Evolutionary conservation across 1,140 invertebrate genomes (phyloP).

Genomic region (Drosophila pseudoananassae): DNA sequence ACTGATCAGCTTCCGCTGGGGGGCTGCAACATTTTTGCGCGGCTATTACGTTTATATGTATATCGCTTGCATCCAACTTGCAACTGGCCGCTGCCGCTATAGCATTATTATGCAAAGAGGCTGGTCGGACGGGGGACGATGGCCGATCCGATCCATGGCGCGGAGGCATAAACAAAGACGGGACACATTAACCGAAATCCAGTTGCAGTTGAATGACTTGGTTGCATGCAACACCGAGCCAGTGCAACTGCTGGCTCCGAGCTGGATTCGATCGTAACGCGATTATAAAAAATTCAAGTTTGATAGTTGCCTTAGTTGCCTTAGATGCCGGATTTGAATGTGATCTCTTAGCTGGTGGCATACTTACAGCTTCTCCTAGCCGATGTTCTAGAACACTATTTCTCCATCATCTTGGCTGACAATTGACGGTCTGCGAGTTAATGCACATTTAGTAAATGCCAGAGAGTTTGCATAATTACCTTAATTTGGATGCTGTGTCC

Average conservation of each 20-base stretch:
- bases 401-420: conserved; percentile 7
- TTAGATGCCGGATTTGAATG: conserved; percentile 5
- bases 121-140: conserved; percentile 17
- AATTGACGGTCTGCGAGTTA: neutral
- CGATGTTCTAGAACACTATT: neutral
- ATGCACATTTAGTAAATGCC: neutral
- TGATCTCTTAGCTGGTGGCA: conserved; percentile 33
- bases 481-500: conserved; percentile 14
- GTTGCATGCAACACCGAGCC: conserved; percentile 42
- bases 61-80: conserved; percentile 40
- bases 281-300: conserved; percentile 54
- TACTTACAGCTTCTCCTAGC: conserved; percentile 12
- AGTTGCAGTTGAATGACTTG: conserved; percentile 75
- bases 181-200: conserved; percentile 73
- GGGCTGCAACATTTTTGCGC: conserved; percentile 48
- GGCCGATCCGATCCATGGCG: neutral
- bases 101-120: conserved; percentile 75
- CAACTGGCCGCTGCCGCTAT: conserved; percentile 41
- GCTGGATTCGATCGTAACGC: conserved; percentile 32
- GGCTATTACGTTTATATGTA: conserved; percentile 40
- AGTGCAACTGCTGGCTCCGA: conserved; percentile 14
- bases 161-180: conserved; percentile 26
- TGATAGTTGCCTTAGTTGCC: conserved; percentile 29
- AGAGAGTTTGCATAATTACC: conserved; percentile 25
- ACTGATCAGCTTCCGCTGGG: conserved; percentile 21